Evolutionary conservation across 1,140 invertebrate genomes (phyloP), one percentile per base, ranked within the genome.

Genomic region (Macrobrachium rosenbergii): DNA sequence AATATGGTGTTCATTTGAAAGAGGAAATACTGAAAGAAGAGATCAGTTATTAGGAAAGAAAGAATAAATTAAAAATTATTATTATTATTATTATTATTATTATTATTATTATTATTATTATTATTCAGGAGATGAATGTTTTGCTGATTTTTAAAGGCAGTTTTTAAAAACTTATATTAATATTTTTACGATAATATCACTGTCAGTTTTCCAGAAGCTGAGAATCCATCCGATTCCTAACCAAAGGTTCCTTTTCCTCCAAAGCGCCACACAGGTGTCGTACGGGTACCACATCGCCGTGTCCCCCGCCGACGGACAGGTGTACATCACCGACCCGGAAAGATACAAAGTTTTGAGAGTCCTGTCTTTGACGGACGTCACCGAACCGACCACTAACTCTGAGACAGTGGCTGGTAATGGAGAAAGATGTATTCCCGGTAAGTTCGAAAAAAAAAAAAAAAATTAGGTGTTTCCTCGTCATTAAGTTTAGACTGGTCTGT

Each of bases 251-350:
- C 23, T 69, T 83, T 76, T 59, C 17, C 23, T 62, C 88, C 62
- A 69, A 92, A 97, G 96, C 91, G 95, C 96, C 17, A 97, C 97
- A 0, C 97, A 98, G 94, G 96, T 98, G 5, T 96, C 97, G 37
- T 98, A 98, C 92, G 96, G 98, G 91, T 99, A 99, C 91, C 98
- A 98, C 92, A 93, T 99, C 90, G 97, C 97, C 58, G 96, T 99
- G 62, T 99, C 97, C 19, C 98, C 98, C 63, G 97, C 97, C 11
- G 97, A 99, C 92, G 97, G 98, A 17, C 95, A 97, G 90, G 93
- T 99, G 17, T 99, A 99, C 92, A 96, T 99, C 89, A 98, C 97
- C n/a, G 97, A 98, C 92, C 96, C 97, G 2, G 97, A 98, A 91
- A 95, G 95, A 90, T 96, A 98, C 92, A 96, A 98, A 93, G 91